Conservation (phyloP, 92 coral and sea anemone genomes). For the Umimayanthus chanpuru region DNA sequence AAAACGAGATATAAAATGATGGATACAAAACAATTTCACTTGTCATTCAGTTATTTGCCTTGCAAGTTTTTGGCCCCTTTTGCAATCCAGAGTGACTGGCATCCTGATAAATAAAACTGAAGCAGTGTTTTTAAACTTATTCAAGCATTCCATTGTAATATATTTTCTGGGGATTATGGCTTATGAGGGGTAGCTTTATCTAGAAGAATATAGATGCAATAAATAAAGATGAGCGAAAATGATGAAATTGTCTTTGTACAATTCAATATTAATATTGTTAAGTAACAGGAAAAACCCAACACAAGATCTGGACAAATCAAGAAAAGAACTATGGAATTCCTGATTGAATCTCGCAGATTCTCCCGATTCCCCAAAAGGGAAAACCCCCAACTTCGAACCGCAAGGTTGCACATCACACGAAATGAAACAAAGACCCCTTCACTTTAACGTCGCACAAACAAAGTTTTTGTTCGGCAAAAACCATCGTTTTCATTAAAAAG, state of each 20-base stretch:
- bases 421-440: conserved; percentile 11
- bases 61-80: background rate
- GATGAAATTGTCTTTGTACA: too few relatives aligned
- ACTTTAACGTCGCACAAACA: background rate
- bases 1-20: background rate
- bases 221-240: background rate
- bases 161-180: too few relatives aligned
- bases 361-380: background rate
- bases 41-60: too few relatives aligned
- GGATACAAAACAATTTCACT: background rate
- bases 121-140: too few relatives aligned
- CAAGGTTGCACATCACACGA: background rate
- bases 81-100: background rate
- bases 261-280: too few relatives aligned
- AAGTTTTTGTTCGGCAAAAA: conserved; percentile 2
- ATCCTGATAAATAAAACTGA: too few relatives aligned
- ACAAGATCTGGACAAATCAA: background rate
- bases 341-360: background rate
- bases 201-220: too few relatives aligned
- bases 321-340: background rate
- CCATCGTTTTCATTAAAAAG: background rate
- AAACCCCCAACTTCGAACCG: conserved; percentile 14
- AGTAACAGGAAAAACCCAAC: too few relatives aligned
- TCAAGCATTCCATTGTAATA: too few relatives aligned
- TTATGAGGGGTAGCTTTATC: too few relatives aligned